phyloP scores from a whole-genome alignment of 2,113 vertebrate species.

The Engystomops pustulosus region DNA sequence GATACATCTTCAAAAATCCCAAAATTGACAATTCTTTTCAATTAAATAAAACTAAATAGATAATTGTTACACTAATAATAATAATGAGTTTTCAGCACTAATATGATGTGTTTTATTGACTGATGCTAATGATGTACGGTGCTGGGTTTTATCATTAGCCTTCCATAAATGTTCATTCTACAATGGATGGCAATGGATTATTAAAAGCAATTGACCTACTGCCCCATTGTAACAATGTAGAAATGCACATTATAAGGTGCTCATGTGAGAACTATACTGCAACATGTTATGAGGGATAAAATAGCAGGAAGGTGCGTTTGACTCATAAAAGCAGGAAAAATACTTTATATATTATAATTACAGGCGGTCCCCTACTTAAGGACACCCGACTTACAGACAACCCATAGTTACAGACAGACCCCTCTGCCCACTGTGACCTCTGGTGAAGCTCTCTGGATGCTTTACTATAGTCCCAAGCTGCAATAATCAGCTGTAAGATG shows the following conservation, averaged over 20 bases:
- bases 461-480: no score
- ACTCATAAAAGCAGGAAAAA: no score
- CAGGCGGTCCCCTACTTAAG: no score
- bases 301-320: no score
- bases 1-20: background rate
- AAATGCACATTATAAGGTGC: no score
- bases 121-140: background rate
- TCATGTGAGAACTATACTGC: background rate
- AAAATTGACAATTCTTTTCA: background rate
- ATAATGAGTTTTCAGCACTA: background rate
- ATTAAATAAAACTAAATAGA: background rate
- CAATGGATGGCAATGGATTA: background rate
- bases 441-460: no score
- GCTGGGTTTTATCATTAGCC: background rate
- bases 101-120: conserved; percentile 16
- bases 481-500: no score
- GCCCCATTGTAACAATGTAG: background rate
- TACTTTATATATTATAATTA: no score
- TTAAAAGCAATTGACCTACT: background rate
- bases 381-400: no score
- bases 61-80: background rate
- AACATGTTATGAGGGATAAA: no score
- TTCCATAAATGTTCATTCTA: background rate
- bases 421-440: no score
- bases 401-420: no score